phyloP scores from a whole-genome alignment of 2,797 vertebrate genomes.

The Uromys caudimaculatus region DNA sequence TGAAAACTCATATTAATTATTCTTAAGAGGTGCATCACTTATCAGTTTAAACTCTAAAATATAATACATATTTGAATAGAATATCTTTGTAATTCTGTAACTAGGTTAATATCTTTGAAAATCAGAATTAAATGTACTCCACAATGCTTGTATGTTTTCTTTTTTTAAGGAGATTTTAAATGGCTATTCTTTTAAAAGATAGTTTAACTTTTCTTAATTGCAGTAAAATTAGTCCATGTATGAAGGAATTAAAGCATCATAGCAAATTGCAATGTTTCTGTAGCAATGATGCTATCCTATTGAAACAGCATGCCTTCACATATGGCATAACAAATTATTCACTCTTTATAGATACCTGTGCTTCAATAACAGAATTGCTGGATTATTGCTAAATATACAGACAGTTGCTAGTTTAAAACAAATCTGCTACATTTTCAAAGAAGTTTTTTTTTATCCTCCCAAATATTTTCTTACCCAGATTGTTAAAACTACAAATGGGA shows the following conservation, averaged over 20 bases:
- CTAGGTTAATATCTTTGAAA: background rate
- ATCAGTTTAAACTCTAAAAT: background rate
- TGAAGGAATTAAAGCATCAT: background rate
- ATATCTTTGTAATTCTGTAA: background rate
- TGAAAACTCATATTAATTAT: background rate
- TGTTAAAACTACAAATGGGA: background rate
- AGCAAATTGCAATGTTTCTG: background rate
- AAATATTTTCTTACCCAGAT: background rate
- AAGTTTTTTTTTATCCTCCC: background rate
- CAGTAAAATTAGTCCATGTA: slow-evolving; percentile 1
- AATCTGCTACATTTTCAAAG: slow-evolving; percentile 29
- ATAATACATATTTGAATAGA: background rate
- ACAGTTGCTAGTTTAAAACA: slow-evolving; percentile 45
- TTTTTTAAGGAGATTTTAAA: slow-evolving; percentile 13
- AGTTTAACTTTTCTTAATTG: slow-evolving; percentile 1
- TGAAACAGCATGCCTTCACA: slow-evolving; percentile 58
- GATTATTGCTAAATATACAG: slow-evolving; percentile 36
- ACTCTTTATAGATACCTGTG: slow-evolving; percentile 63
- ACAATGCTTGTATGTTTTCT: background rate
- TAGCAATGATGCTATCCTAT: background rate
- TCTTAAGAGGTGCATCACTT: background rate
- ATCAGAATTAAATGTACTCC: background rate
- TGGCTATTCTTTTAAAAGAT: background rate
- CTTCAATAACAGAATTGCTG: slow-evolving; percentile 1
- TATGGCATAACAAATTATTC: slow-evolving; percentile 57